Evolutionary conservation across 2,888 invertebrate genomes (phyloP), one percentile per base, ranked within the genome.

Genomic region (Synergus laeviventris): DNA sequence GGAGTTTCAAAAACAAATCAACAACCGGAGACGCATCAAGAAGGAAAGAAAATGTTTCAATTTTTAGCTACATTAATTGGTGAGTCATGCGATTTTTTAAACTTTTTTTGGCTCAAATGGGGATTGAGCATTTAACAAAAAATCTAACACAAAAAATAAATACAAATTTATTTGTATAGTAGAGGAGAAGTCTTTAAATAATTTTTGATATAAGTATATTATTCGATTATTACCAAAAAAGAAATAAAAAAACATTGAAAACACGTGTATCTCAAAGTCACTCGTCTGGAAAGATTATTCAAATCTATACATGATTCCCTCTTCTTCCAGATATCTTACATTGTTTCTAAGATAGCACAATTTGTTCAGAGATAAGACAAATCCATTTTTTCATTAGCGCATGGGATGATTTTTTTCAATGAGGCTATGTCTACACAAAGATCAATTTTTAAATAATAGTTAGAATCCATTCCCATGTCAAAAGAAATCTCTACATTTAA

Each of bases 21-120:
- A 64, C 56, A 60, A 64, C 54, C 74, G 14, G 59, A 12, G 14
- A 49, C 12, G 12, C 73, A 66, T 12, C 78, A 79, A 45, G 84
- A 86, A 75, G 89, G 86, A 14, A 82, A 77, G 9, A 88, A 87
- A 73, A 76, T 85, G n/a, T 85, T 85, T 81, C 89, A 89, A 80
- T 87, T 86, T 81, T 73, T 87, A 16, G 85, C 87, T 7, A 86
- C 87, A 12, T 77, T 88, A 59, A 83, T 88, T 78, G 89, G 89
- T 88, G 78, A 89, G 88, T 86, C 49, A 9, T 56, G 14, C 36
- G 14, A 21, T 24, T 61, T 49, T 31, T 5, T 31, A 5, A 5
- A 31, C 31, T 31, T 5, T 31, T 31, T 31, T 31, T 31, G 4
- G 31, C 7, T 31, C 31, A 31, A 31, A 31, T 31, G 5, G 31